These are phyloP conservation scores for Protonibea diacanthus DNA, from an alignment of 2,797 vertebrate species.

Conservation along the genomic window DNA sequence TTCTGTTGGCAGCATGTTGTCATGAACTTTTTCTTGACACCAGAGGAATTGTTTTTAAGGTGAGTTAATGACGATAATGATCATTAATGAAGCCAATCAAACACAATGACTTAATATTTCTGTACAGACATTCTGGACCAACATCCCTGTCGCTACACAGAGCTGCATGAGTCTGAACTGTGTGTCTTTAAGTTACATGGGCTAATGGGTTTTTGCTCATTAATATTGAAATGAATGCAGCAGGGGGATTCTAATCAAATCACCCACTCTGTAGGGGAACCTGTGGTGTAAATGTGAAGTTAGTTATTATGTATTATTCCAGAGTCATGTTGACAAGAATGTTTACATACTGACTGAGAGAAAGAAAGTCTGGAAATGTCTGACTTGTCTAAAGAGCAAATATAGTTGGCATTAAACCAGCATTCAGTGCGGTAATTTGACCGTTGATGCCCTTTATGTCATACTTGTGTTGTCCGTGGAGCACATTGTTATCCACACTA, in stretches of 20 bases:
- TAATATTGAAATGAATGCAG: conserved; percentile 44
- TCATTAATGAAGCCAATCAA: background rate
- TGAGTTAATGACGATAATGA: background rate
- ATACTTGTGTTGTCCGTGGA: conserved; percentile 1
- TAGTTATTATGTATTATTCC: conserved; percentile 7
- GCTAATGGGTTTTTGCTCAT: conserved; percentile 27
- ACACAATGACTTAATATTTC: conserved; percentile 1
- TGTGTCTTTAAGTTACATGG: conserved; percentile 12
- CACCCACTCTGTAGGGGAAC: conserved; percentile 8
- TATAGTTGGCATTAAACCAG: background rate
- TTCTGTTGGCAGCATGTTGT: no score
- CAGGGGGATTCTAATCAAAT: conserved; percentile 17
- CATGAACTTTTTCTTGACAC: no score
- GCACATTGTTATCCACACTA: conserved; percentile 51
- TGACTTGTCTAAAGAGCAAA: background rate
- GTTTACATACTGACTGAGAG: background rate
- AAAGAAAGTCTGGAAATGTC: background rate
- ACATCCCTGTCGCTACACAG: background rate
- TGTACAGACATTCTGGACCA: background rate
- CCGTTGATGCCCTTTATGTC: background rate
- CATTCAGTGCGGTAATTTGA: background rate
- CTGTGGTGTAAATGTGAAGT: conserved; percentile 16
- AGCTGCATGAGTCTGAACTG: conserved; percentile 17
- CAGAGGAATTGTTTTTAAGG: no score
- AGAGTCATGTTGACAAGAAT: background rate